Evolutionary conservation across 2,888 invertebrate species (phyloP), one percentile per base, ranked within the genome.

Genomic region (Yponomeuta evonymella): DNA sequence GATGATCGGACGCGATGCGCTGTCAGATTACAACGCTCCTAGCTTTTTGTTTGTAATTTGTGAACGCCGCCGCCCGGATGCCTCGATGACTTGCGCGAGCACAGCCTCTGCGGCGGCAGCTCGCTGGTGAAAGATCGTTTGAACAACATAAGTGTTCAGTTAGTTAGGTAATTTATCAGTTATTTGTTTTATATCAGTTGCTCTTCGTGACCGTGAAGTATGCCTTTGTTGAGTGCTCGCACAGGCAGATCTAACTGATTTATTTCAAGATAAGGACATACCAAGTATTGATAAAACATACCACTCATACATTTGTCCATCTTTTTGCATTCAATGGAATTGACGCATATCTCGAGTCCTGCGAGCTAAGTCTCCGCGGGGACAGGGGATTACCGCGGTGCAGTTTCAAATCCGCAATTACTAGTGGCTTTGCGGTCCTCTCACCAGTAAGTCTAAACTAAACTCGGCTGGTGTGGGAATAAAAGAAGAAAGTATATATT

Each of bases 21-120:
- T 79, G 90, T 90, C 89, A 90, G 91, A 91, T 90, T 87, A 88
- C 84, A 79, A 77, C 83, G 87, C 88, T 86, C 82, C 89, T 87
- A 87, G 83, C 86, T 84, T 88, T 88, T 87, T 89, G 87, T 87
- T 88, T 88, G 89, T 87, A 86, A 88, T 88, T 87, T 87, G 88
- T 85, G 85, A 82, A 81, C 81, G 86, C 88, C 81, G 86, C 88
- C 86, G 88, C 82, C 84, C 82, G 83, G 85, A 87, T 87, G 84
- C 86, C 83, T 84, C 83, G 81, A 86, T 89, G 90, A 90, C 90
- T 89, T 86, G 90, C 87, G 81, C 73, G 73, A 74, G 75, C 77
- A 75, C 51, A 12, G n/a, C 58, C 29, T 48, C 36, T 30, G 58
- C 33, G 78, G 79, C 79, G 79, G 82, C 81, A 78, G 80, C 79